A percentile compares a stretch with the other conserved stretches of the same genome.
phyloP scores from a whole-genome alignment of 2,888 invertebrate species.

The Labia minor region DNA sequence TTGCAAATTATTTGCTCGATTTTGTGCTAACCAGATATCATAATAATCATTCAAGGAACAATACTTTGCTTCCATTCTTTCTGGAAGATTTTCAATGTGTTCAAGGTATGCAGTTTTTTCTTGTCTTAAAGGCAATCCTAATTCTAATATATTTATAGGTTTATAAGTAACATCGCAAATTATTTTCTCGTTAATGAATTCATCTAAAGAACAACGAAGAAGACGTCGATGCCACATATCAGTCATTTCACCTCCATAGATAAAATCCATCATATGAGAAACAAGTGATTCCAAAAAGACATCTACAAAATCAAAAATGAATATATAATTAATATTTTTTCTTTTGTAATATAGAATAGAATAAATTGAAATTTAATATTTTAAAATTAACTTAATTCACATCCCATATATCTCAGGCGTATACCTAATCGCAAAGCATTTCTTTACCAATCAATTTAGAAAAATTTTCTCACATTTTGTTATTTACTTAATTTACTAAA shows the following conservation, averaged over 20 bases:
- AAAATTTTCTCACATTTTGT: too few relatives aligned
- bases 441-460: too few relatives aligned
- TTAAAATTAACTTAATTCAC: conserved; percentile 90
- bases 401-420: too few relatives aligned
- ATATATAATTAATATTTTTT: too few relatives aligned
- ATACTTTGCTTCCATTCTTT: neutral
- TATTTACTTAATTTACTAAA: too few relatives aligned
- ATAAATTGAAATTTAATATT: too few relatives aligned
- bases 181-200: conserved; percentile 58
- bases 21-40: neutral
- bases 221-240: conserved; percentile 75
- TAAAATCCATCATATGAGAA: conserved; percentile 55
- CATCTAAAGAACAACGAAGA: conserved; percentile 60
- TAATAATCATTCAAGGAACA: neutral
- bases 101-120: neutral
- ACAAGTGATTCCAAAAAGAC: neutral
- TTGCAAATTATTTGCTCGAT: neutral
- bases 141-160: neutral
- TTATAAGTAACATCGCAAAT: neutral
- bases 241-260: conserved; percentile 79
- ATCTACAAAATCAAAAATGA: too few relatives aligned
- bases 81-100: neutral
- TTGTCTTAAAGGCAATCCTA: neutral
- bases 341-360: too few relatives aligned
- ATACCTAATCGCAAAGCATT: too few relatives aligned